Evolutionary conservation across 1,140 invertebrate genomes (phyloP), one percentile per base, ranked within the genome.

Genomic region (Lordiphosa collinella): DNA sequence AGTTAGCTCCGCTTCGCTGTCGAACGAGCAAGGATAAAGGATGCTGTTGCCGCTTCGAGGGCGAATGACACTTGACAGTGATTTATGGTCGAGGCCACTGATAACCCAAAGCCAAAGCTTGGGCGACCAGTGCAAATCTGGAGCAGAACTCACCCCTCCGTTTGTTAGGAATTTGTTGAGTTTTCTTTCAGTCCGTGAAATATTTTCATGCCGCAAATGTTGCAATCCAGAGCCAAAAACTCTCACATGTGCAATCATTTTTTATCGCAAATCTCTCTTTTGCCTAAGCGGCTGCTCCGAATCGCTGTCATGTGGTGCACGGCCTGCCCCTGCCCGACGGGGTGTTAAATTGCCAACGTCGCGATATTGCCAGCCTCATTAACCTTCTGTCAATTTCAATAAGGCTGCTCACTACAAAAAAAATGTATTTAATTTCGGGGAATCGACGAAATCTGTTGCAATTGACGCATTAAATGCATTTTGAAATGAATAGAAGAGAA

Each of bases 31-130:
- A 66, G 71, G 63, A 72, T 76, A 82, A 76, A 82, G 71, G 61
- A 82, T 76, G 58, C 54, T 52, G 13, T 29, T 48, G 35, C 46
- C 49, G 52, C 54, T 68, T 55, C 48, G 51, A 58, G 64, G 46
- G 86, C 86, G 76, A 88, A 86, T 88, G 86, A 88, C 86, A 84
- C 84, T 88, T 88, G 86, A 88, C 86, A 88, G 86, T 88, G 86
- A 88, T 88, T 88, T 88, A 88, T 88, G 73, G 66, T 50, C 70
- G 57, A 60, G 74, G 72, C 60, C 68, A 85, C 78, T 84, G 73
- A 84, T 84, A 84, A 73, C 79, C 72, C 57, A 29, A 29, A 29
- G 68, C 59, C 62, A 61, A 84, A 75, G 60, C 55, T 57, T 65
- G 76, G 53, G 49, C 57, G 61, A 71, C 76, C 82, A 82, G 79